phyloP scores from a whole-genome alignment of 2,797 vertebrate species.

The Crenichthys baileyi region DNA sequence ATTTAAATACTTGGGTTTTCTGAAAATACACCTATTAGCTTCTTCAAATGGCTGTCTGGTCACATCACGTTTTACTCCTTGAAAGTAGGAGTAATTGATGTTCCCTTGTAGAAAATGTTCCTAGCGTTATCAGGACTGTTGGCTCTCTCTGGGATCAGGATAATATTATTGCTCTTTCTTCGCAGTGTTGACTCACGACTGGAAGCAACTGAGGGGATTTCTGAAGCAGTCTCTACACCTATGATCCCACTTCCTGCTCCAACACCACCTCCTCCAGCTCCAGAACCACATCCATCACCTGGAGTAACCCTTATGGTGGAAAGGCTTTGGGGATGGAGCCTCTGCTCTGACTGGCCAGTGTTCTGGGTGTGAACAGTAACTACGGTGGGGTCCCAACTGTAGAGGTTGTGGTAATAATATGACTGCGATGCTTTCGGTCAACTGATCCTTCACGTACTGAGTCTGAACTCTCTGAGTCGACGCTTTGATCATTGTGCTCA shows the following conservation, averaged over 20 bases:
- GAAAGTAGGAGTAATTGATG: constrained; percentile 88
- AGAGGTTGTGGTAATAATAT: constrained; percentile 58
- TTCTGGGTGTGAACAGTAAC: constrained; percentile 80
- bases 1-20: constrained; percentile 33
- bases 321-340: constrained; percentile 83
- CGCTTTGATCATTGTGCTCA: constrained; percentile 94
- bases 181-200: constrained; percentile 92
- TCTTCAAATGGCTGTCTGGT: constrained; percentile 17
- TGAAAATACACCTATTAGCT: constrained; percentile 27
- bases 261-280: constrained; percentile 40
- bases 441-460: constrained; percentile 88
- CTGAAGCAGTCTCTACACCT: constrained; percentile 81
- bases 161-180: constrained; percentile 90
- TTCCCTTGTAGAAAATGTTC: constrained; percentile 99
- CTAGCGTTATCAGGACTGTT: constrained; percentile 94
- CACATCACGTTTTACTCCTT: constrained; percentile 81
- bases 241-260: not conserved
- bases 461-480: constrained; percentile 93
- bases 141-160: constrained; percentile 93
- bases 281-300: constrained; percentile 83
- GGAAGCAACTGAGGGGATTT: constrained; percentile 89
- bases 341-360: constrained; percentile 76
- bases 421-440: constrained; percentile 88
- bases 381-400: constrained; percentile 64
- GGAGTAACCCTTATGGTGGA: constrained; percentile 95